These are phyloP conservation scores for Eucera pruinosa DNA, from an alignment of 2,888 invertebrate species.

Conservation along the genomic window DNA sequence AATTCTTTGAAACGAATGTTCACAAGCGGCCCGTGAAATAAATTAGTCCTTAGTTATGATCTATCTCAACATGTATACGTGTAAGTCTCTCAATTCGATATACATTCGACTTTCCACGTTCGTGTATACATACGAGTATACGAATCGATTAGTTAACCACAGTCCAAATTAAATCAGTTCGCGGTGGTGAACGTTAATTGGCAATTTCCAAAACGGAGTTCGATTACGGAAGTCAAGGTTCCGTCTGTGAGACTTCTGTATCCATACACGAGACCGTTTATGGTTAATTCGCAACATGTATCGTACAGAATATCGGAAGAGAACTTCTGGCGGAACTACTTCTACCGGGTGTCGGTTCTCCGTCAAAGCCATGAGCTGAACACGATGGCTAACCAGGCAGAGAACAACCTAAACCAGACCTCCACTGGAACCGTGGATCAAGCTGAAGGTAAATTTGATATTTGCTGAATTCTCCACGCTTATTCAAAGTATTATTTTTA, in stretches of 20 bases:
- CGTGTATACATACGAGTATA: background rate
- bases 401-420: constrained; percentile 80
- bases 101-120: background rate
- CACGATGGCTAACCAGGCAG: constrained; percentile 85
- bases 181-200: constrained; percentile 30
- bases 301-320: constrained; percentile 95
- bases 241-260: no score
- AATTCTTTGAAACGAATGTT: background rate
- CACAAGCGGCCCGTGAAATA: constrained; percentile 2
- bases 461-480: constrained; percentile 11
- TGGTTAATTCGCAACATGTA: constrained; percentile 40
- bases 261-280: constrained; percentile 2
- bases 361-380: constrained; percentile 97
- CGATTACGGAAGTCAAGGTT: constrained; percentile 14
- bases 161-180: constrained; percentile 37
- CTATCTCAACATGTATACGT: constrained; percentile 5
- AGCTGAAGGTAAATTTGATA: constrained; percentile 85
- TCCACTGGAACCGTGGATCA: constrained; percentile 85
- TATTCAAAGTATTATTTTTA: constrained; percentile 22
- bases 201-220: constrained; percentile 42
- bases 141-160: constrained; percentile 37
- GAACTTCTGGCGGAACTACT: constrained; percentile 99
- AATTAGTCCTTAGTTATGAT: background rate
- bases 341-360: constrained; percentile 99
- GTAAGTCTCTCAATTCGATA: background rate